phyloP scores from a whole-genome alignment of 2,888 invertebrate genomes.

The Ophion ventricosus region DNA sequence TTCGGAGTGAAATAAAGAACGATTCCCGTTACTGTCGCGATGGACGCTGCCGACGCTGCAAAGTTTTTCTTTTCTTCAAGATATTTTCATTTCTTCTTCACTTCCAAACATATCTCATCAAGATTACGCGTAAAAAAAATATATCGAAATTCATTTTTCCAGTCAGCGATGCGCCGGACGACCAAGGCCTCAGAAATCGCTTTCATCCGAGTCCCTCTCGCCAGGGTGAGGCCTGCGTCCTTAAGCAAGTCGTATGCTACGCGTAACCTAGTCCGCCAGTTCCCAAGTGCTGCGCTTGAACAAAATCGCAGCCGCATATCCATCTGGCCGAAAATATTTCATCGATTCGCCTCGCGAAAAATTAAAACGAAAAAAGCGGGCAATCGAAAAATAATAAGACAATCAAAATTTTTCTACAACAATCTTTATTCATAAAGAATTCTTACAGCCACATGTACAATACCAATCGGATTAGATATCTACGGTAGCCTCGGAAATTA shows the following conservation, averaged over 20 bases:
- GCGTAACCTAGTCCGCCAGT: constrained; percentile 47
- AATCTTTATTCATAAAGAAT: constrained; percentile 82
- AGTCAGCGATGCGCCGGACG: constrained; percentile 53
- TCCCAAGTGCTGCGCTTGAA: constrained; percentile 15
- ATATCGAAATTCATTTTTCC: constrained; percentile 11
- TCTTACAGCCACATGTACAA: constrained; percentile 82
- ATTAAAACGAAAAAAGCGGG: neutral
- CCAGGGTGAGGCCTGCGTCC: constrained; percentile 29
- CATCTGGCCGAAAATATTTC: neutral
- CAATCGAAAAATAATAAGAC: neutral
- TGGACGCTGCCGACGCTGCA: constrained; percentile 55
- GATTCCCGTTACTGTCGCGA: constrained; percentile 56
- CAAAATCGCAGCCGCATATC: neutral
- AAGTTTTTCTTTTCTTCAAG: constrained; percentile 30
- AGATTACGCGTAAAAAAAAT: neutral
- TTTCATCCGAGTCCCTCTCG: constrained; percentile 34
- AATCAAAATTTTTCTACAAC: constrained; percentile 77
- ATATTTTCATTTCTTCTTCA: neutral
- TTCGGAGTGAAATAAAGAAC: too few species aligned
- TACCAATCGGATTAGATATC: constrained; percentile 79
- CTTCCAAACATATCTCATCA: neutral
- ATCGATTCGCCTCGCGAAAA: neutral
- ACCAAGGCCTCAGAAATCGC: constrained; percentile 32
- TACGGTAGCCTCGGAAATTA: constrained; percentile 75
- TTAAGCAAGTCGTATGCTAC: constrained; percentile 47